phyloP scores from a whole-genome alignment of 2,113 vertebrate species.

The Tyrannus savana region DNA sequence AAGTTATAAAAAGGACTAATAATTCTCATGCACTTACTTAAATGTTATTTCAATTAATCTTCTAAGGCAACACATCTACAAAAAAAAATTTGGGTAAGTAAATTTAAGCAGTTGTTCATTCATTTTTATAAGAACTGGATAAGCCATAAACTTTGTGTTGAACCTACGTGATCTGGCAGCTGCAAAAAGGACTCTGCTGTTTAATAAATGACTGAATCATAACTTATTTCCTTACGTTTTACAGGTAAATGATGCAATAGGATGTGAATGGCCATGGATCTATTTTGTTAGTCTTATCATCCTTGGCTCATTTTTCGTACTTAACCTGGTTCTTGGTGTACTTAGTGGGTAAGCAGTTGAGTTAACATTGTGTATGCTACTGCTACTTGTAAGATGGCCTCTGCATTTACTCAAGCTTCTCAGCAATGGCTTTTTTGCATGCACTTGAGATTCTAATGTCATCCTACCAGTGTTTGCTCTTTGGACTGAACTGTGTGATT shows the following conservation, averaged over 20 bases:
- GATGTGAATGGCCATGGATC: conserved; percentile 96
- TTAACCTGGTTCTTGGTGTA: conserved; percentile 99
- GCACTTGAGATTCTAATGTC: conserved; percentile 67
- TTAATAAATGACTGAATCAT: conserved; percentile 76
- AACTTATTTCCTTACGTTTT: conserved; percentile 84
- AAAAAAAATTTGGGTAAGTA: conserved; percentile 10
- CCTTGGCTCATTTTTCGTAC: conserved; percentile 99
- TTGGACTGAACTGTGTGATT: conserved; percentile 70
- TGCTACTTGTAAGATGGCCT: conserved; percentile 68
- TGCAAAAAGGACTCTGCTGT: conserved; percentile 74
- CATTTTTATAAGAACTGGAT: neutral
- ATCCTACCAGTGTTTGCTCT: conserved; percentile 70
- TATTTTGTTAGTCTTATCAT: conserved; percentile 99
- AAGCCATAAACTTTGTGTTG: neutral
- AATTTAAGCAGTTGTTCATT: neutral
- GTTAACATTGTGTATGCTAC: conserved; percentile 70
- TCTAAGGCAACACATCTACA: neutral
- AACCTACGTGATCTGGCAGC: conserved; percentile 74
- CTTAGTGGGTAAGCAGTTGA: conserved; percentile 98
- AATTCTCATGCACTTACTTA: neutral
- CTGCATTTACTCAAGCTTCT: conserved; percentile 69
- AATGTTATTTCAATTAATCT: neutral
- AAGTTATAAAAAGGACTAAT: neutral
- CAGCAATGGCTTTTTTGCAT: conserved; percentile 73
- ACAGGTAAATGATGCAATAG: conserved; percentile 95